Evolutionary conservation across 2,797 vertebrate genomes (phyloP).

Genomic region (Numenius phaeopus): DNA sequence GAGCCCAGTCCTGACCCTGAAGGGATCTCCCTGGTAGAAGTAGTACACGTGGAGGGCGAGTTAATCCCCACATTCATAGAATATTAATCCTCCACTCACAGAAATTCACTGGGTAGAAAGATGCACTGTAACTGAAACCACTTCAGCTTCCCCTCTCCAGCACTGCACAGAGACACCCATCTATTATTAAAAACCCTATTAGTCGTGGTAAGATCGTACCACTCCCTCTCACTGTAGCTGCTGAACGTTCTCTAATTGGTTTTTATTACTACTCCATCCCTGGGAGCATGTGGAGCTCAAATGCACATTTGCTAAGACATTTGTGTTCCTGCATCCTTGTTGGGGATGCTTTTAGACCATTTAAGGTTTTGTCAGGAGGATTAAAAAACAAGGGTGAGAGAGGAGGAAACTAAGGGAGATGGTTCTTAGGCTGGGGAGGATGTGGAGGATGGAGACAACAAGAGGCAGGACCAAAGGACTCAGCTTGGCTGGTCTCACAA

Average conservation of each 20-base stretch:
- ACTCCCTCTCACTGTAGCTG: conserved; percentile 64
- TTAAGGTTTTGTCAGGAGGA: conserved; percentile 70
- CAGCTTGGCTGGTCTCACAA: neutral
- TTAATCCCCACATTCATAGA: conserved; percentile 48
- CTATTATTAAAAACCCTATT: conserved; percentile 82
- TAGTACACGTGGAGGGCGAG: neutral
- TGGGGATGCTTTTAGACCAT: conserved; percentile 66
- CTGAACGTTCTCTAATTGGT: conserved; percentile 78
- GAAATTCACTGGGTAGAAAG: conserved; percentile 54
- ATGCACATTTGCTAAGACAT: conserved; percentile 71
- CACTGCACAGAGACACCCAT: conserved; percentile 66
- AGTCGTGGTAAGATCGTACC: conserved; percentile 74
- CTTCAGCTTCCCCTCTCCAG: conserved; percentile 43
- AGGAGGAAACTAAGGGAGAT: neutral
- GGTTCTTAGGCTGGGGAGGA: neutral
- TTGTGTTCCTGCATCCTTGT: conserved; percentile 55
- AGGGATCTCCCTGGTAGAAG: neutral
- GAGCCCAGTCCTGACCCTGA: neutral
- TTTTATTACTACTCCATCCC: conserved; percentile 77
- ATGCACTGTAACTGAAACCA: conserved; percentile 68
- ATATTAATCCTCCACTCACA: conserved; percentile 54
- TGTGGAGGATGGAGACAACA: neutral
- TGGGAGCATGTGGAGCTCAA: conserved; percentile 63
- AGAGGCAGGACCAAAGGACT: neutral
- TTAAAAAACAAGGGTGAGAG: neutral